These are phyloP conservation scores for Scaeva pyrastri DNA, from an alignment of 2,888 invertebrate genomes.

Conservation along the genomic window DNA sequence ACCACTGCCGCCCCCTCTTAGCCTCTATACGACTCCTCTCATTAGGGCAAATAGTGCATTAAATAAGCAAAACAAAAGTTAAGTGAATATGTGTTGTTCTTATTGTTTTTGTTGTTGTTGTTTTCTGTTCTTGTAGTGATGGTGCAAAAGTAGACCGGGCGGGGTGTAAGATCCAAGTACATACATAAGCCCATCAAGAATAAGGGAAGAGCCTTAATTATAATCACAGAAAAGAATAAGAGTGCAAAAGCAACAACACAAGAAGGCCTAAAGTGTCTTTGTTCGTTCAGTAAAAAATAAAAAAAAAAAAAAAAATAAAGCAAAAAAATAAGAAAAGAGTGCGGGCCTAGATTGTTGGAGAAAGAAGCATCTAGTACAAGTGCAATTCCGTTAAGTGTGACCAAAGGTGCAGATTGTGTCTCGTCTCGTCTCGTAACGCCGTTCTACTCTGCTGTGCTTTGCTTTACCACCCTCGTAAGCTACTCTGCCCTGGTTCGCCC, in stretches of 20 bases:
- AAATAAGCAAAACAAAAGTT: slow-evolving; percentile 62
- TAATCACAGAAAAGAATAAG: slow-evolving; percentile 52
- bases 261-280: slow-evolving; percentile 62
- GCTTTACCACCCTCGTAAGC: not conserved
- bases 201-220: slow-evolving; percentile 62
- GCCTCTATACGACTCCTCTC: slow-evolving; percentile 28
- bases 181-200: slow-evolving; percentile 23
- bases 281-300: slow-evolving; percentile 7
- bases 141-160: slow-evolving; percentile 60
- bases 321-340: no score
- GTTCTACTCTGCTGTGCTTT: slow-evolving; percentile 27
- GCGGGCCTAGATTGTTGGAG: slow-evolving; percentile 24
- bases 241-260: slow-evolving; percentile 47
- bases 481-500: no score
- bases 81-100: slow-evolving; percentile 21
- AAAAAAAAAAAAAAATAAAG: no score
- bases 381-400: slow-evolving; percentile 66
- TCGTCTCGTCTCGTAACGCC: slow-evolving; percentile 37
- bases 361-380: slow-evolving; percentile 30
- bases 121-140: not conserved
- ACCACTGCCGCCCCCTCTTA: not conserved
- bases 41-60: slow-evolving; percentile 71
- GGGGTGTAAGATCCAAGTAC: slow-evolving; percentile 68
- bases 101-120: slow-evolving; percentile 4
- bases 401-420: slow-evolving; percentile 67